Evolutionary conservation across 2,113 vertebrate species (phyloP), one percentile per base, ranked within the genome.

Genomic region (Rhea pennata): DNA sequence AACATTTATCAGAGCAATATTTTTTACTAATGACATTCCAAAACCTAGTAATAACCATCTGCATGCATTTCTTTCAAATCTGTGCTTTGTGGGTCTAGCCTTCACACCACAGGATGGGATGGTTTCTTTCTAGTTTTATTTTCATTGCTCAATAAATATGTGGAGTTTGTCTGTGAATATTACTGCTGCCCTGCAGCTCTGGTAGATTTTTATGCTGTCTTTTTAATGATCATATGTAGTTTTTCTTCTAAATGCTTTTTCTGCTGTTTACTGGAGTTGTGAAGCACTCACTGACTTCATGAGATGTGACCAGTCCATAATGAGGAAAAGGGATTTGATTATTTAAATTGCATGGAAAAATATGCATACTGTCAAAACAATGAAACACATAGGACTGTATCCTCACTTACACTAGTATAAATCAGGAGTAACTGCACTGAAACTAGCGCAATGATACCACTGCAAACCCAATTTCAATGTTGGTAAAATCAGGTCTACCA

Each of bases 71-170:
- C 87, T 96, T 93, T 91, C 67, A 62, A 90, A 76, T 92, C 92
- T 91, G 88, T 42, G 94, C 97, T 96, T 80, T 93, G 77, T 69
- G 93, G 65, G 79, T 92, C 81, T 92, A 92, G 91, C 69, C 79
- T 94, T 76, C 82, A 36, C 64, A 88, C 93, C 88, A 78, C 84
- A 76, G 24, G 83, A 84, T 92, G 83, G 94, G 95, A 95, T 96
- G 90, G 86, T 62, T 98, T 94, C 95, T 96, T 24, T 83, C 84
- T 90, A 46, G 72, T 92, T 97, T 96, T 95, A 80, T 96, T 97
- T 97, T 93, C 90, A 66, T 81, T 95, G 87, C 85, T 89, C 87
- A 91, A 90, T 87, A 88, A 92, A 93, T 82, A 88, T 96, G 87
- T 59, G 74, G 87, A 74, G 75, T 85, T 95, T 89, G 44, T 46